Evolutionary conservation across 30 jellyfish, hydroid and myxozoan genomes (phyloP), one percentile per base, ranked within the genome.

Genomic region (Rhopilema esculentum): DNA sequence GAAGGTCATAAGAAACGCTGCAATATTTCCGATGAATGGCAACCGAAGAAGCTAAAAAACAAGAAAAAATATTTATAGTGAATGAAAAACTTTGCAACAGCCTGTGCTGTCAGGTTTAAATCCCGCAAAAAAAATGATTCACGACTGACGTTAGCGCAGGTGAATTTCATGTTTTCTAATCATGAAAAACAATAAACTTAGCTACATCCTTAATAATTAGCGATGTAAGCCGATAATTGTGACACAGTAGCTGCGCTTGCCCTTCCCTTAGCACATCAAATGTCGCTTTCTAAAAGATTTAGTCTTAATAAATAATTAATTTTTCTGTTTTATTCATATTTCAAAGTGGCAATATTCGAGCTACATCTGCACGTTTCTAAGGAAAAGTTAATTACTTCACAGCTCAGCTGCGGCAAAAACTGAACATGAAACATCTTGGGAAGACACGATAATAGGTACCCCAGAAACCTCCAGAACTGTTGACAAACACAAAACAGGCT

Each of bases 1-100:
- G 69, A 33, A 64, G 71, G 30, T 92, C 88, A 79, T 82, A n/a
- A 93, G 70, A 65, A 27, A 72, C 1, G 98, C 83, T 19, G 85
- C 32, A 1, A 92, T 19, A 24, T 84, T 51, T 6, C 84, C 83
- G 7, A 92, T 51, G n/a, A 86, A 53, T 27, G 98, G 98, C 1
- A 52, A 2, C 53, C 94, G 83, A 1, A 85, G 88, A 2, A 85
- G 79, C 88, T 84, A 24, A 8, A 84, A 84, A 8, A 66, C 19
- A 57, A 84, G 72, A n/a, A 40, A 16, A 40, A 48, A 12, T 19
- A n/a, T n/a, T n/a, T n/a, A 1, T 6, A 27, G 29, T 18, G 69
- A 31, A 31, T n/a, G 27, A 16, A 73, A 20, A 62, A 9, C 27
- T 73, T 17, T 16, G 9, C 25, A 16, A 70, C 16, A 8, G 64